Base-by-base conservation (phyloP, 2,113 vertebrate species). In the Uropsilus gracilis region DNA sequence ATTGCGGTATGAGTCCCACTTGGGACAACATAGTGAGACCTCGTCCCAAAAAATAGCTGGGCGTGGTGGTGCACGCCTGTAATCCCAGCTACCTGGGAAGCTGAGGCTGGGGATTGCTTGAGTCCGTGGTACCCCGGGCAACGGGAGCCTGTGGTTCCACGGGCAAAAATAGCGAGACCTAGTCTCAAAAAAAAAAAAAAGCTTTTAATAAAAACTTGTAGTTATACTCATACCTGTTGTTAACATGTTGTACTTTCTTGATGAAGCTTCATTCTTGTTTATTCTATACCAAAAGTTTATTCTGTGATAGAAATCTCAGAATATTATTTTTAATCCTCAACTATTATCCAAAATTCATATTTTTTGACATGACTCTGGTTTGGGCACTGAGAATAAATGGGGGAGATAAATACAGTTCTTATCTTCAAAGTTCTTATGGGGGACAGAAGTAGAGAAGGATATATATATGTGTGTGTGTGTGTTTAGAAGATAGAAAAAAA, bases 331-430 rank as follows among this genome's bases (percentile, higher is more conserved):
- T 37, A 84, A 78, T 9, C n/a, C 4, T 53, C 34, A 44, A n/a
- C 22, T 69, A 53, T 46, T 53, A 5, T 61, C 53, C 42, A 78
- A 90, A 71, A 71, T 57, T 11, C 22, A 22, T 63, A 34, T 50
- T 85, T 66, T 28, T 75, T 46, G 39, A 66, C 11, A 30, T 34
- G 75, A 90, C 57, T 93, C 46, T 73, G 37, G n/a, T 84, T 73
- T 85, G 64, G 32, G n/a, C 71, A 55, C 64, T 89, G 81, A 95
- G 57, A 59, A 89, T 73, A 68, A 72, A 80, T n/a, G 76, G 1
- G 48, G 13, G 32, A 80, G 46, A 44, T 34, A 71, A 18, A 32
- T 53, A 78, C 8, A n/a, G 30, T 32, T 39, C 10, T 8, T 28
- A 8, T 50, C 4, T 82, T 76, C 2, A 63, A 77, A 85, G 42